phyloP scores from a whole-genome alignment of 1,140 invertebrate species.

The Cotesia glomerata region DNA sequence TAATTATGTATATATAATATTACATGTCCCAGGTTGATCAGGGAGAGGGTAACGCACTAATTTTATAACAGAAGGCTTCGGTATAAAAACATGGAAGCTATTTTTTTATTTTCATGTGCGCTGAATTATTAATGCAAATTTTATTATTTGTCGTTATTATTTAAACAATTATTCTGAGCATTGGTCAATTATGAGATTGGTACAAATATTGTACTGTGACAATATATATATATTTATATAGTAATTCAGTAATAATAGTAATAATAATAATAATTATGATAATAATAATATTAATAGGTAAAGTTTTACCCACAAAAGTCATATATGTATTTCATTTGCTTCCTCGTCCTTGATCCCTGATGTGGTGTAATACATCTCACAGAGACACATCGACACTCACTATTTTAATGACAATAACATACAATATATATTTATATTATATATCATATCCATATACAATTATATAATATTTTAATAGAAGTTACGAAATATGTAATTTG shows the following conservation, averaged over 20 bases:
- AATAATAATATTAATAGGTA: neutral
- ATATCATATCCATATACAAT: constrained; percentile 42
- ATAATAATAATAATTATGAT: neutral
- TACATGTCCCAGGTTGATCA: constrained; percentile 41
- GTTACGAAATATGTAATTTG: constrained; percentile 30
- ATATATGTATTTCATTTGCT: neutral
- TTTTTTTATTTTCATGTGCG: constrained; percentile 24
- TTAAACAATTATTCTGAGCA: constrained; percentile 22
- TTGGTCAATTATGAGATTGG: constrained; percentile 22
- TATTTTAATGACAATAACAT: constrained; percentile 59
- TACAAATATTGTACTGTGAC: constrained; percentile 24
- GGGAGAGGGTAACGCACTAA: neutral
- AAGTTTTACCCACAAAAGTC: neutral
- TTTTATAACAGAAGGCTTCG: neutral
- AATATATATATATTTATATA: neutral
- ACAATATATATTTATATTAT: constrained; percentile 60
- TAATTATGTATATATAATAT: constrained; percentile 34
- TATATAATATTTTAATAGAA: constrained; percentile 52
- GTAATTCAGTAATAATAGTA: neutral
- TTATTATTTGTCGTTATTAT: constrained; percentile 10
- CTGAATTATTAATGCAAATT: constrained; percentile 15
- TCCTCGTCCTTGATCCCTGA: constrained; percentile 26
- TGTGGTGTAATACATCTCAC: constrained; percentile 49
- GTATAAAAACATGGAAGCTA: constrained; percentile 32
- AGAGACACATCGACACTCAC: constrained; percentile 58